Evolutionary conservation across 1,140 invertebrate genomes (phyloP).

Genomic region (Drosophila gunungcola): DNA sequence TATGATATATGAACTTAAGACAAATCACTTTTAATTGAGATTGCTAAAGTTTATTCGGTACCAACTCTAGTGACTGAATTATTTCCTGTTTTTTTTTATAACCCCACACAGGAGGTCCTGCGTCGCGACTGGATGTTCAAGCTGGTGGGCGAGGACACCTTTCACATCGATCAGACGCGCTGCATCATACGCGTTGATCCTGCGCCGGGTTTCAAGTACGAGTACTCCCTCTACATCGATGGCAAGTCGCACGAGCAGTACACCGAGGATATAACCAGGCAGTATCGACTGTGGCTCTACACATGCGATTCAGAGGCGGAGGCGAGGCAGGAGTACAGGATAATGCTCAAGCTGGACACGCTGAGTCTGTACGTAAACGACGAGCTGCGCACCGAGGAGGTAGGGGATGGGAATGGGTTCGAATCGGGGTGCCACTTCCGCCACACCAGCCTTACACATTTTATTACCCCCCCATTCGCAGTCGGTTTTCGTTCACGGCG

Average conservation of each 20-base stretch:
- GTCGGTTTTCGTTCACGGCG: conserved; percentile 92
- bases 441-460: conserved; percentile 6
- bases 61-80: too few species aligned
- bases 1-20: too few species aligned
- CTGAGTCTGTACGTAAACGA: conserved; percentile 83
- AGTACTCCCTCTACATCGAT: conserved; percentile 90
- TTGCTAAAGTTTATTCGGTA: too few species aligned
- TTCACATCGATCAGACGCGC: conserved; percentile 85
- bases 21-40: too few species aligned
- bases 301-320: conserved; percentile 9
- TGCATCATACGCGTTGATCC: conserved; percentile 89
- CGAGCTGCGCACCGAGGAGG: conserved; percentile 71
- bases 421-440: too few species aligned
- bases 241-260: conserved; percentile 92
- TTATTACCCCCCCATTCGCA: conserved; percentile 80
- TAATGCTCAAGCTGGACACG: conserved; percentile 87
- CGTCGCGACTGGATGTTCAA: conserved; percentile 95
- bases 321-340: conserved; percentile 85
- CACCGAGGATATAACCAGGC: conserved; percentile 90
- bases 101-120: conserved; percentile 88
- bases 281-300: conserved; percentile 86
- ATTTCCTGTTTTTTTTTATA: too few species aligned
- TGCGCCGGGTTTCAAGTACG: conserved; percentile 91
- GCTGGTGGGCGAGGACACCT: conserved; percentile 90
- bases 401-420: conserved; percentile 6